These are phyloP conservation scores for Schizopygopsis malacanthus DNA, from an alignment of 2,797 vertebrate species.

Conservation along the genomic window DNA sequence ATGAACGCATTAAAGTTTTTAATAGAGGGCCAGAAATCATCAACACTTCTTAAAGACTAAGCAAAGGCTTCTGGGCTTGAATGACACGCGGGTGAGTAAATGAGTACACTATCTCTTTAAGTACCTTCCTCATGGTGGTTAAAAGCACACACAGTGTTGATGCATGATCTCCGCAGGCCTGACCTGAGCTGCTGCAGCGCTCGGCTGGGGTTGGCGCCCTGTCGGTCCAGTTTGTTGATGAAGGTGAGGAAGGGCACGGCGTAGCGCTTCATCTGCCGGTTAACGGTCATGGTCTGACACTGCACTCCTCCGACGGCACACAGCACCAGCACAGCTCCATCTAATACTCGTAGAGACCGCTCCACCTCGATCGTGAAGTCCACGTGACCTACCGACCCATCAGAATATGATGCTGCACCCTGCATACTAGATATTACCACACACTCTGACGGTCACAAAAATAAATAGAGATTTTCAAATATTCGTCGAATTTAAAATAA, in stretches of 20 bases:
- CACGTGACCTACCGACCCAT: conserved; percentile 81
- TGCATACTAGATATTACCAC: too few species aligned
- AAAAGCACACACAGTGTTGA: not conserved
- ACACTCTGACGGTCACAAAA: too few species aligned
- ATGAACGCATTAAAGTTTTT: not conserved
- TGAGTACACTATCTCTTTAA: too few species aligned
- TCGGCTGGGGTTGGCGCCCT: conserved; percentile 85
- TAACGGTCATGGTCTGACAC: conserved; percentile 98
- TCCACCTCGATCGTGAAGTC: conserved; percentile 99
- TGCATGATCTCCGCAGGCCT: not conserved
- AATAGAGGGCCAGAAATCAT: not conserved
- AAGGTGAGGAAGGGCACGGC: conserved; percentile 94
- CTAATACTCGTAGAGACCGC: conserved; percentile 90
- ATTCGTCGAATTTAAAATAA: too few species aligned
- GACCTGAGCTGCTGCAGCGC: conserved; percentile 92
- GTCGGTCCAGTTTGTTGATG: conserved; percentile 95
- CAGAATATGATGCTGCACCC: too few species aligned
- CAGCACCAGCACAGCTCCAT: conserved; percentile 92
- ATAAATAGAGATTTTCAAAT: too few species aligned
- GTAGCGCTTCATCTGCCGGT: conserved; percentile 96
- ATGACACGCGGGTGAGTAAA: not conserved
- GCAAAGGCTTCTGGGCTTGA: not conserved
- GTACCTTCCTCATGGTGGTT: not conserved
- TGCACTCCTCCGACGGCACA: conserved; percentile 96
- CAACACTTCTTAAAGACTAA: not conserved